These are phyloP conservation scores for Odocoileus virginianus DNA, from an alignment of 2,113 vertebrate genomes.

Conservation along the genomic window DNA sequence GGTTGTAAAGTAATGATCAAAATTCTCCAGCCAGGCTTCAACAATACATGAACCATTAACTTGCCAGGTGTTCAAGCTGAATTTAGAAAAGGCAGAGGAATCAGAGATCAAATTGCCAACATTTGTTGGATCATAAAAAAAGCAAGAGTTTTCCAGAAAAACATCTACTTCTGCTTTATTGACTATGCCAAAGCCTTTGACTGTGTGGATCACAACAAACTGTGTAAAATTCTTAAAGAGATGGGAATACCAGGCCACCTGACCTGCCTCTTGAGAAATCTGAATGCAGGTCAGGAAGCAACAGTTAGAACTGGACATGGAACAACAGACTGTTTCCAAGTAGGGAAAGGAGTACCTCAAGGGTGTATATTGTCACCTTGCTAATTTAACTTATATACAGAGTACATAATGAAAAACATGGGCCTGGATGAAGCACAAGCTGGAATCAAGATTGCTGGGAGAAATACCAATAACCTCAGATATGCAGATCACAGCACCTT, in stretches of 20 bases:
- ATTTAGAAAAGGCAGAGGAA: background rate
- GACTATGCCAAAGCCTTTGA: background rate
- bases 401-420: background rate
- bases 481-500: background rate
- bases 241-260: background rate
- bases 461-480: background rate
- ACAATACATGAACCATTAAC: background rate
- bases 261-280: background rate
- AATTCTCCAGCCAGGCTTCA: background rate
- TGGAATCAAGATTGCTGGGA: accelerated
- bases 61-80: background rate
- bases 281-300: background rate
- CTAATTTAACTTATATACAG: background rate
- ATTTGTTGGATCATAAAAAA: background rate
- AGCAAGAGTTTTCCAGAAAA: background rate
- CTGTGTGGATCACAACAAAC: background rate
- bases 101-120: background rate
- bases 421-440: background rate
- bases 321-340: background rate
- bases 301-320: background rate
- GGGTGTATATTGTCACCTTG: background rate
- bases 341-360: background rate
- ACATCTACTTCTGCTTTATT: background rate
- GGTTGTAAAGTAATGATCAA: background rate
- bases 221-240: background rate